Evolutionary conservation across 1,140 invertebrate species (phyloP).

Genomic region (Drusus annulatus): DNA sequence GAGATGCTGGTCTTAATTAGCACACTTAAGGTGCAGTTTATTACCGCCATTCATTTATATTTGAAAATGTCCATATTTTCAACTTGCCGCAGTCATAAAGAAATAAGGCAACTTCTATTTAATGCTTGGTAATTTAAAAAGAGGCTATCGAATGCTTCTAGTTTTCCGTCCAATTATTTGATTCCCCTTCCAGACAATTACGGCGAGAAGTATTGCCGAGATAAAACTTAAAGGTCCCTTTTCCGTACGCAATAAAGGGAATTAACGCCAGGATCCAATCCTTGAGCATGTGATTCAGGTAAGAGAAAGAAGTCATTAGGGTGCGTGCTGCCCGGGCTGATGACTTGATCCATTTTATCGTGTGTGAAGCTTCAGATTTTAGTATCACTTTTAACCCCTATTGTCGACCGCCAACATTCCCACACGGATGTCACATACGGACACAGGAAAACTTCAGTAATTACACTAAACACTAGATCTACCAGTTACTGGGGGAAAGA

Average conservation of each 20-base stretch:
- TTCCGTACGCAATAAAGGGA: slow-evolving; percentile 50
- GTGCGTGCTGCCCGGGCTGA: slow-evolving; percentile 19
- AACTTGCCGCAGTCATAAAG: not conserved
- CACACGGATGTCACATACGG: no score
- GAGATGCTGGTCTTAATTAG: no score
- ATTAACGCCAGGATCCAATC: slow-evolving; percentile 58
- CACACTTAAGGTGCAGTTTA: no score
- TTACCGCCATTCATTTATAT: no score
- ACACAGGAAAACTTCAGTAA: no score
- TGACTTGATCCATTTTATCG: slow-evolving; percentile 7
- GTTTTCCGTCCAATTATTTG: slow-evolving; percentile 58
- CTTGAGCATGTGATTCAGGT: slow-evolving; percentile 52
- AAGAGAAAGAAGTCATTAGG: slow-evolving; percentile 45
- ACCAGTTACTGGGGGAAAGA: no score
- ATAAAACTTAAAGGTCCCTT: slow-evolving; percentile 57
- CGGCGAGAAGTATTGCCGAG: slow-evolving; percentile 36
- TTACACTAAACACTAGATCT: no score
- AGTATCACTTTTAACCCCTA: slow-evolving; percentile 4
- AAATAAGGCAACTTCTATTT: slow-evolving; percentile 45
- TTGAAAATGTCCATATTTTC: not conserved
- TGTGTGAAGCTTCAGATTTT: slow-evolving; percentile 1
- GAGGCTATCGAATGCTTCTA: slow-evolving; percentile 51
- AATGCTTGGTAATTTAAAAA: slow-evolving; percentile 55
- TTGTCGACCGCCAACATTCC: not conserved
- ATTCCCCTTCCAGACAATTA: slow-evolving; percentile 15